Evolutionary conservation across 2,888 invertebrate genomes (phyloP).

Genomic region (Heliconius charithonia): DNA sequence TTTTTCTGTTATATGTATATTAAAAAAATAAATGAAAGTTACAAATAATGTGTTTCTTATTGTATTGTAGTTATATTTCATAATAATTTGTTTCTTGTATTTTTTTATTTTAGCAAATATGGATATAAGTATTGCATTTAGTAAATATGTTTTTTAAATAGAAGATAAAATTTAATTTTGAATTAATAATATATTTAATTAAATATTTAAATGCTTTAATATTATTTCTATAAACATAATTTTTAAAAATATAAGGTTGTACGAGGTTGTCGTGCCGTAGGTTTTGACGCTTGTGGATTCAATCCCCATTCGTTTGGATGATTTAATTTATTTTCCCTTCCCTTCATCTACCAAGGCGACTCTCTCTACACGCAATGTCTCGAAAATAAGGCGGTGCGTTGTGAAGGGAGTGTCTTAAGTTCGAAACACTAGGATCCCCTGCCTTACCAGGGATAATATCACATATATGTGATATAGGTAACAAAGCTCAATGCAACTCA

Average conservation of each 20-base stretch:
- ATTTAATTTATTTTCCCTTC: not conserved
- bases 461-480: too few species aligned
- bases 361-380: not conserved
- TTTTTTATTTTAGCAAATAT: not conserved
- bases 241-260: not conserved
- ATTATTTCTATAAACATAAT: not conserved
- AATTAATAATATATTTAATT: not conserved
- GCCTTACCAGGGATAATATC: too few species aligned
- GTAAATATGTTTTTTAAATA: not conserved
- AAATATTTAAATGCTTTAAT: not conserved
- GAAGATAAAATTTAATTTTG: not conserved
- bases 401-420: not conserved
- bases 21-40: constrained; percentile 16
- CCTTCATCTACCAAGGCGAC: not conserved
- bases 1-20: not conserved
- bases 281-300: not conserved
- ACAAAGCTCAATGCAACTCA: too few species aligned
- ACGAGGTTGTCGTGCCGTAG: not conserved
- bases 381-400: not conserved
- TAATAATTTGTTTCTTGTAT: not conserved
- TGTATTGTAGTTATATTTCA: not conserved
- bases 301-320: not conserved
- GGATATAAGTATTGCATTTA: not conserved
- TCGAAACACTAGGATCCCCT: too few species aligned
- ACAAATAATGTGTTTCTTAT: constrained; percentile 7